Conservation (phyloP, 2,888 invertebrate genomes). For the Leptothorax acervorum region DNA sequence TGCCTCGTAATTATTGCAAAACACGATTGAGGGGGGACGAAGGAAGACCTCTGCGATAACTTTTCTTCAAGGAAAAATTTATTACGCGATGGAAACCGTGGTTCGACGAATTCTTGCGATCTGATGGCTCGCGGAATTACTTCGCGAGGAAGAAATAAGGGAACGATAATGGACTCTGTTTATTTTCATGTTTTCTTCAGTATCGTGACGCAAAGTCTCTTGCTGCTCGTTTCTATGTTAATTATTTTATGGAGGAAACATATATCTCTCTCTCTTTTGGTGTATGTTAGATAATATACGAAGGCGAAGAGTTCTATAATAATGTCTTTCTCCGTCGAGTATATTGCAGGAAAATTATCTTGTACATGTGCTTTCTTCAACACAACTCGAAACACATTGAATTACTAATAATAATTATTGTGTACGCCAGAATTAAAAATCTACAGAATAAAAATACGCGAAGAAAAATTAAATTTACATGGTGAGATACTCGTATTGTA, state of each 20-base stretch:
- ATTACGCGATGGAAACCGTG: conserved; percentile 30
- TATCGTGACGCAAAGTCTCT: conserved; percentile 9
- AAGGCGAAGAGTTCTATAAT: conserved; percentile 1
- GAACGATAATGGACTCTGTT: conserved; percentile 32
- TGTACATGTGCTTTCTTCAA: background rate
- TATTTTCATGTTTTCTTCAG: conserved; percentile 42
- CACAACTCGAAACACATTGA: background rate
- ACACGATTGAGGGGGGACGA: background rate
- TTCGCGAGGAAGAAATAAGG: conserved; percentile 19
- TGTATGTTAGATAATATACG: background rate
- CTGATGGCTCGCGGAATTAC: conserved; percentile 39
- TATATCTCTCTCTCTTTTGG: conserved; percentile 16
- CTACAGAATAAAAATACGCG: background rate
- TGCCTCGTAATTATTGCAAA: conserved; percentile 47
- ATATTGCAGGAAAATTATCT: conserved; percentile 22
- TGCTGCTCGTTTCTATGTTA: conserved; percentile 23
- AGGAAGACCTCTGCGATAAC: conserved; percentile 11
- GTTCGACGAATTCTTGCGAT: conserved; percentile 38
- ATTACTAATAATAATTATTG: conserved; percentile 28
- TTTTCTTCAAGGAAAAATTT: conserved; percentile 37
- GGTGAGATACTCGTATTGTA: background rate
- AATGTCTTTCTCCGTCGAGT: conserved; percentile 5
- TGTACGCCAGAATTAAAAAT: conserved; percentile 10
- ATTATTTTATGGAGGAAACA: conserved; percentile 44
- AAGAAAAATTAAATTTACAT: background rate